Evolutionary conservation across 2,113 vertebrate species (phyloP).

Genomic region (Tapirus terrestris): DNA sequence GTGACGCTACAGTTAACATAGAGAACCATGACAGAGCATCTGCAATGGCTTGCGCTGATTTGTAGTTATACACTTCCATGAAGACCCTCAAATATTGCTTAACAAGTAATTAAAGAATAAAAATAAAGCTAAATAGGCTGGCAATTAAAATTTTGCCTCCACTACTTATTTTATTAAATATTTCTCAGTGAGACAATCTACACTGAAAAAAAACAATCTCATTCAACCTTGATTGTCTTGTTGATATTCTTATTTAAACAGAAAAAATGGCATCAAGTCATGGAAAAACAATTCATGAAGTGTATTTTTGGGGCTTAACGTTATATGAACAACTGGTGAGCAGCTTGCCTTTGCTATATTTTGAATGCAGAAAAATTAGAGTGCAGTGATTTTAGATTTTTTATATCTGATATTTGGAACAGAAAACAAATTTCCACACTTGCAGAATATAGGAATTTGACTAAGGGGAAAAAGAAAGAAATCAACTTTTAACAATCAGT

Average conservation of each 20-base stretch:
- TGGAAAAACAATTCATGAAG: constrained; percentile 13
- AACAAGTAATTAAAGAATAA: not conserved
- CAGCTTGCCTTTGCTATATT: not conserved
- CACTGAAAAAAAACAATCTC: not conserved
- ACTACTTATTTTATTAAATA: not conserved
- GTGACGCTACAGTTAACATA: not conserved
- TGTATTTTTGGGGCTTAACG: not conserved
- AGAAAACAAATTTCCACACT: constrained; percentile 10
- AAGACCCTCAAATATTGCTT: not conserved
- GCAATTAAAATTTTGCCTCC: not conserved
- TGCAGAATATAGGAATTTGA: not conserved
- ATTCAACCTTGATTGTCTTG: not conserved
- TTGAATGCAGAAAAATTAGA: constrained; percentile 17
- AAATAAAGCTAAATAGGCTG: not conserved
- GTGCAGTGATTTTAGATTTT: not conserved
- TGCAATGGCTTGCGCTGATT: not conserved
- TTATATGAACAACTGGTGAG: not conserved
- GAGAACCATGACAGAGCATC: not conserved
- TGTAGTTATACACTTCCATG: not conserved
- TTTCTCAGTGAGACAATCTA: constrained; percentile 24
- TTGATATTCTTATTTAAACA: not conserved
- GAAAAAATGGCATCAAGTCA: not conserved
- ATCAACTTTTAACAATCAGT: not conserved
- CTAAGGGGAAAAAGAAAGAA: not conserved
- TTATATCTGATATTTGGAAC: constrained; percentile 10